phyloP scores from a whole-genome alignment of 1,140 invertebrate species.

The Cyphomyrmex costatus region DNA sequence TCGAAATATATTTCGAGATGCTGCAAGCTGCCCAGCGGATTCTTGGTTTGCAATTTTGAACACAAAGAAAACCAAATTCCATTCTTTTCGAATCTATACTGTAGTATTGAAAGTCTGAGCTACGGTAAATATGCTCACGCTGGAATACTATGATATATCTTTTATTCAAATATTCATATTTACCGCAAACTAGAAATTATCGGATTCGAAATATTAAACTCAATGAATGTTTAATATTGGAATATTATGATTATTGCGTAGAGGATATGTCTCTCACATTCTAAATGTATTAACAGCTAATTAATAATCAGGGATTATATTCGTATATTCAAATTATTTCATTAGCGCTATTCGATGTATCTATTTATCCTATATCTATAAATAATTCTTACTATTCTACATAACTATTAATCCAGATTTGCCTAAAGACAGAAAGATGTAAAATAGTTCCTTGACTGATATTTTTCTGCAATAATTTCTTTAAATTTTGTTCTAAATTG shows the following conservation, averaged over 20 bases:
- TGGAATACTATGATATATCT: neutral
- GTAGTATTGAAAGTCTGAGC: neutral
- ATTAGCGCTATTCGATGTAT: neutral
- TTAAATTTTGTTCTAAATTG: neutral
- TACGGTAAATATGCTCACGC: neutral
- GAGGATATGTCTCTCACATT: neutral
- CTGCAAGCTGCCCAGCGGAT: neutral
- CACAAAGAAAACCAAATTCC: neutral
- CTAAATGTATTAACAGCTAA: slow-evolving; percentile 16
- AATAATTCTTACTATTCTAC: neutral
- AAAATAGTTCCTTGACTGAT: neutral
- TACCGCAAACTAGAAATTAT: neutral
- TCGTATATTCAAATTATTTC: slow-evolving; percentile 1
- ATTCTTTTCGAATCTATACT: neutral
- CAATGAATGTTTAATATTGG: slow-evolving; percentile 33
- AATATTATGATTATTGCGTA: slow-evolving; percentile 25
- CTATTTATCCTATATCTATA: neutral
- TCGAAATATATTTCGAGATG: neutral
- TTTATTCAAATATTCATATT: slow-evolving; percentile 22
- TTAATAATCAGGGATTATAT: neutral
- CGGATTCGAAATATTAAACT: slow-evolving; percentile 32
- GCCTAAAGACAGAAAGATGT: neutral
- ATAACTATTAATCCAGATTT: neutral
- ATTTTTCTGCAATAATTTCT: neutral
- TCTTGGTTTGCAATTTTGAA: slow-evolving; percentile 16